Base-by-base conservation (phyloP, 1,140 invertebrate genomes). In the Heliconius congener region DNA sequence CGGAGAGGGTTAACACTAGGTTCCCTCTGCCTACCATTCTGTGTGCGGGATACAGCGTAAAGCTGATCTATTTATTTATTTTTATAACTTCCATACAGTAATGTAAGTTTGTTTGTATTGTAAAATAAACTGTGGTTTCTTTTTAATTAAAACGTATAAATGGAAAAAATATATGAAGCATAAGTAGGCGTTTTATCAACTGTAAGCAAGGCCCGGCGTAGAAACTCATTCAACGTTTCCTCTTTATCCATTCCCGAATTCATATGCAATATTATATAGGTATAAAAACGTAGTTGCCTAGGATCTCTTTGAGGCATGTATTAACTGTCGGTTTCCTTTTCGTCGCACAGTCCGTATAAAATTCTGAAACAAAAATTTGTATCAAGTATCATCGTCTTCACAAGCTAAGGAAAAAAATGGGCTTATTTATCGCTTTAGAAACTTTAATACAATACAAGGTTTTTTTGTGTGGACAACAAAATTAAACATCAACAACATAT, bases 241-340 rank as follows among this genome's bases (percentile, higher is more conserved):
- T 87, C 87, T 91, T 88, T 91, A 86, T 90, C 85, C 88, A 83
- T 86, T 82, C 80, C 83, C 86, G 82, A 89, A 90, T 87, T 87
- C 89, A 85, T 88, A 81, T 87, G 83, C 86, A 85, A 89, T 77
- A 78, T 79, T 79, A 57, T 66, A 75, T 80, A 76, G 73, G 73
- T 60, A 60, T 60, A 60, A 60, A 60, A 60, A 60, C 57, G 27
- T 23, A 60, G 57, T 60, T 60, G 57, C 57, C 57, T 60, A 60
- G 57, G 57, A 60, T 60, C 57, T 60, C 57, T 60, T 27, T 60
- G 57, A 60, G 57, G 57, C 23, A 11, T 27, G 57, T 60, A 27
- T 60, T 27, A 60, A n/a, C 8, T 60, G 27, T 23, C 57, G 8
- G 57, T 27, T 60, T 27, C 27, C 23, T 11, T 27, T 57, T 34